Evolutionary conservation across 2,797 vertebrate genomes (phyloP).

Genomic region (Cryptoblepharus egeriae): DNA sequence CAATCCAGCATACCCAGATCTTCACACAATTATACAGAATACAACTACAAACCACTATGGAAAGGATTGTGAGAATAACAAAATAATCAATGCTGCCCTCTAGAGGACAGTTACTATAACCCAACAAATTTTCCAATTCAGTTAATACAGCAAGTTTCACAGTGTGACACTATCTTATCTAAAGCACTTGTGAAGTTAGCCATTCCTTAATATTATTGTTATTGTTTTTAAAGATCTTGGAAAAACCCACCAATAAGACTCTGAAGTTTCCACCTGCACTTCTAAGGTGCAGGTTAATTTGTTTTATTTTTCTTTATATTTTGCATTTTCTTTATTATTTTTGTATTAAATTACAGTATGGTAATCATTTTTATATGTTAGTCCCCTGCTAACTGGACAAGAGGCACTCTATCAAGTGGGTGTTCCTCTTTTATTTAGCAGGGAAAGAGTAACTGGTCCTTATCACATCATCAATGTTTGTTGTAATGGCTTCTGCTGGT

Average conservation of each 20-base stretch:
- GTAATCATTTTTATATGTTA: too few relatives aligned
- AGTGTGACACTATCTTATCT: not conserved
- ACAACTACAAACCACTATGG: not conserved
- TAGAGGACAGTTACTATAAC: constrained; percentile 30
- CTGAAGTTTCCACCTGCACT: not conserved
- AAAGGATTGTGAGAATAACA: not conserved
- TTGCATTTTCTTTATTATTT: too few relatives aligned
- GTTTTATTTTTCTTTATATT: too few relatives aligned
- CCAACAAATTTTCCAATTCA: not conserved
- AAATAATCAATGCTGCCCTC: constrained; percentile 51
- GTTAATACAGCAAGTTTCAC: not conserved
- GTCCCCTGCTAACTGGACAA: too few relatives aligned
- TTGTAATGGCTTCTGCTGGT: too few relatives aligned
- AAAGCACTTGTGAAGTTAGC: not conserved
- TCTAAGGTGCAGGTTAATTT: too few relatives aligned
- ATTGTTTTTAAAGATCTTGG: not conserved
- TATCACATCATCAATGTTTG: too few relatives aligned
- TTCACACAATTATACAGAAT: not conserved
- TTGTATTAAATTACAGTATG: too few relatives aligned
- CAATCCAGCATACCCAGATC: not conserved
- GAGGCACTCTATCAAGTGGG: too few relatives aligned
- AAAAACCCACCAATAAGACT: not conserved
- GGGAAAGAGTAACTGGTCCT: too few relatives aligned
- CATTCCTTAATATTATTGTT: not conserved
- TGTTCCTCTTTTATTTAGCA: too few relatives aligned